Evolutionary conservation across 2,113 vertebrate genomes (phyloP).

Genomic region (Varanus komodoensis): DNA sequence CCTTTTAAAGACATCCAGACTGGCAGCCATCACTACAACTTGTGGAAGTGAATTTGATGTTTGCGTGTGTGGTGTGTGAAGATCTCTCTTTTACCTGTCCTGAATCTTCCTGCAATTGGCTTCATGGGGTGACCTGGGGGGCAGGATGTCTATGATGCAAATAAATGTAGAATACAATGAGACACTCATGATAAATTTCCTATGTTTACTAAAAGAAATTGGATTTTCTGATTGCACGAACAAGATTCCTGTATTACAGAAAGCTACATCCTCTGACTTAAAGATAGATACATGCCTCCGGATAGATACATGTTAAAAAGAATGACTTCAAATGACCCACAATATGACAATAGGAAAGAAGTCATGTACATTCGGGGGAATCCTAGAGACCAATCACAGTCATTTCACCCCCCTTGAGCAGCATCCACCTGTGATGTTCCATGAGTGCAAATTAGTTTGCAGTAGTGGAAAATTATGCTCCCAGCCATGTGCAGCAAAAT

Average conservation of each 20-base stretch:
- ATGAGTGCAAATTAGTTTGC: too few species aligned
- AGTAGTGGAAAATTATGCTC: too few species aligned
- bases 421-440: too few species aligned
- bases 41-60: too few species aligned
- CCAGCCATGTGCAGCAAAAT: too few species aligned
- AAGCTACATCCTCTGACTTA: background rate
- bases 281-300: conserved; percentile 19
- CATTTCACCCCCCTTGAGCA: background rate
- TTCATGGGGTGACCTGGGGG: background rate
- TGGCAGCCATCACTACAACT: too few species aligned
- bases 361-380: conserved; percentile 34
- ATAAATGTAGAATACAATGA: background rate
- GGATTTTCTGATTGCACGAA: background rate
- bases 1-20: too few species aligned
- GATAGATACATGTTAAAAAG: conserved; percentile 22
- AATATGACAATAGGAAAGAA: conserved; percentile 24
- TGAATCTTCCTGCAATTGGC: too few species aligned
- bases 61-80: too few species aligned
- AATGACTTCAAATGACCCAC: conserved; percentile 7
- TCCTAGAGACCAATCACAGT: background rate
- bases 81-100: too few species aligned
- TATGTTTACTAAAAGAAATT: background rate
- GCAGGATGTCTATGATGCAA: background rate
- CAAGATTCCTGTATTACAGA: background rate
- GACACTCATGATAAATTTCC: background rate